Conservation (phyloP, 2,888 invertebrate genomes). For the Lamellibrachia columna region DNA sequence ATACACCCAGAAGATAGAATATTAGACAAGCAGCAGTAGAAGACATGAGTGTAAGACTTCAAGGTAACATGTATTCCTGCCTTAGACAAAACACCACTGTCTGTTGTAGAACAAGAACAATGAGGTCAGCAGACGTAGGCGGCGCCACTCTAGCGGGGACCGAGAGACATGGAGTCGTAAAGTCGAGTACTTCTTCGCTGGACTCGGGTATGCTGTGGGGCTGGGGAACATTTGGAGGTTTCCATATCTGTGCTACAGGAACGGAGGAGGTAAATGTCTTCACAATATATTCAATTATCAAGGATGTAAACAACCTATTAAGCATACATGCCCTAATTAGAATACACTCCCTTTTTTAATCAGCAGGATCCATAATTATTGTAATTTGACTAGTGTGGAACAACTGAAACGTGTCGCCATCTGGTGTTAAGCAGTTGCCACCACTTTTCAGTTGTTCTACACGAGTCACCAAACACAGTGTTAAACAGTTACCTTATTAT, state of each 20-base stretch:
- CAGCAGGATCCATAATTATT: no score
- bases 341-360: no score
- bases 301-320: neutral
- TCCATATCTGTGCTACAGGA: constrained; percentile 45
- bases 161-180: constrained; percentile 44
- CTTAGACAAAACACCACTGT: neutral
- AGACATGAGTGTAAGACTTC: neutral
- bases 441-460: no score
- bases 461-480: no score
- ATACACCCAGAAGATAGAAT: no score
- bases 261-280: constrained; percentile 42
- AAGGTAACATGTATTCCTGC: neutral
- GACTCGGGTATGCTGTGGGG: constrained; percentile 44
- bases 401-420: no score
- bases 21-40: no score
- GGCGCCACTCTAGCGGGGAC: constrained; percentile 19
- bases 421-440: no score
- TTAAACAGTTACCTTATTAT: no score
- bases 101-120: neutral
- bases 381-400: no score
- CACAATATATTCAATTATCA: neutral
- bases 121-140: neutral
- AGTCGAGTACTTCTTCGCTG: constrained; percentile 42
- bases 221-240: constrained; percentile 44
- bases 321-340: neutral